These are phyloP conservation scores for Pentalonia nigronervosa DNA, from an alignment of 1,140 invertebrate species.

Conservation along the genomic window DNA sequence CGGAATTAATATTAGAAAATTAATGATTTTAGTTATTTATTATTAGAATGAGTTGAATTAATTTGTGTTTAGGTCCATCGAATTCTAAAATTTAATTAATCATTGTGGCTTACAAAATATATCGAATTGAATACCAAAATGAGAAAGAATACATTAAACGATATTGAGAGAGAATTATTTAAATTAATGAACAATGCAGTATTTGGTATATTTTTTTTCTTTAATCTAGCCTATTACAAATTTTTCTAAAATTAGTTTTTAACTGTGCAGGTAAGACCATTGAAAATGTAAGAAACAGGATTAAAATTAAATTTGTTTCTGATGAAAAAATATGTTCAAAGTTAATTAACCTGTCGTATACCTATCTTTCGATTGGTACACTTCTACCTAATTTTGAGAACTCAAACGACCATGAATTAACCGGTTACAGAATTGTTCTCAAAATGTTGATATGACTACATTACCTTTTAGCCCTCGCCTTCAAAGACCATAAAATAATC, in stretches of 20 bases:
- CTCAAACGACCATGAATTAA: too few species aligned
- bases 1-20: slow-evolving; percentile 64
- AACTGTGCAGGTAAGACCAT: background rate
- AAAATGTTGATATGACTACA: too few species aligned
- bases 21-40: too few species aligned
- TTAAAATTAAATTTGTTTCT: background rate
- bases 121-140: slow-evolving; percentile 65
- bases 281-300: background rate
- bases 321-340: background rate
- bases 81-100: slow-evolving; percentile 65
- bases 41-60: too few species aligned
- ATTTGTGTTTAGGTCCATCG: slow-evolving; percentile 65
- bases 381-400: too few species aligned
- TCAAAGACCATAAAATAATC: too few species aligned
- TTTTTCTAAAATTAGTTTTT: too few species aligned
- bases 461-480: too few species aligned
- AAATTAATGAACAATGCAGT: slow-evolving; percentile 65
- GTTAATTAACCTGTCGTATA: too few species aligned
- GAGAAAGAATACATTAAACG: slow-evolving; percentile 63
- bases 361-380: too few species aligned
- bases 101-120: slow-evolving; percentile 60
- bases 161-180: slow-evolving; percentile 65
- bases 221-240: too few species aligned
- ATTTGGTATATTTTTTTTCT: background rate
- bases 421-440: too few species aligned